Evolutionary conservation across 2,888 invertebrate genomes (phyloP), one percentile per base, ranked within the genome.

Genomic region (Megalurothrips usitatus): DNA sequence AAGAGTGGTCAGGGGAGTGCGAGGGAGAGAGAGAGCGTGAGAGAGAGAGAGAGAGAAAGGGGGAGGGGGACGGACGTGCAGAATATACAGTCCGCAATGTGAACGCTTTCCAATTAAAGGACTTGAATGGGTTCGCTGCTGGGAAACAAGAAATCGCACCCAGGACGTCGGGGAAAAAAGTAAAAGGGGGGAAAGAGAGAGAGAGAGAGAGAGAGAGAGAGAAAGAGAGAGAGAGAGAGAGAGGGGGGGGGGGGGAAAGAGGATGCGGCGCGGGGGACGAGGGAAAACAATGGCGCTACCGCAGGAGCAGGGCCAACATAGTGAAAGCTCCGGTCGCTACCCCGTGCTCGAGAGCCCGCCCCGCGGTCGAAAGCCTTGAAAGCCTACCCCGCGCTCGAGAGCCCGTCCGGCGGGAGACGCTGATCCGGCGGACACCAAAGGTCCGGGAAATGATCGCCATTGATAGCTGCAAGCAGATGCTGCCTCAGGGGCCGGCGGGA

Each of bases 11-110:
- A 26, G 34, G 34, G 34, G 34, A 43, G 34, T 4, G 34, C 2
- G 34, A 43, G 34, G 6, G 34, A 43, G 34, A 43, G 68, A 75
- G 68, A 75, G 26, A 23, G 12, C 23, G 68, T 8, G 68, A 17
- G 68, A 26, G 68, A 26, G 68, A 75, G 68, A 26, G n/a, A 26
- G 68, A 23, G 8, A 9, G 68, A n/a, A 6, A 58, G 58, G 17
- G 58, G 6, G 58, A 14, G 17, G 58, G 14, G 58, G 14, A 17
- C n/a, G 58, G 58, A 58, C 58, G 58, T 58, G 58, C 58, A 58
- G 68, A 75, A 75, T 75, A 75, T 75, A 75, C 68, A 75, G 68
- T 26, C 68, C 68, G 68, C 68, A 75, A 75, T 75, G 68, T 75
- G 68, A 75, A 23, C 68, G 68, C 68, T 75, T 75, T 75, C 68